These are phyloP conservation scores for Nerophis lumbriciformis DNA, from an alignment of 2,113 vertebrate genomes.

Conservation along the genomic window DNA sequence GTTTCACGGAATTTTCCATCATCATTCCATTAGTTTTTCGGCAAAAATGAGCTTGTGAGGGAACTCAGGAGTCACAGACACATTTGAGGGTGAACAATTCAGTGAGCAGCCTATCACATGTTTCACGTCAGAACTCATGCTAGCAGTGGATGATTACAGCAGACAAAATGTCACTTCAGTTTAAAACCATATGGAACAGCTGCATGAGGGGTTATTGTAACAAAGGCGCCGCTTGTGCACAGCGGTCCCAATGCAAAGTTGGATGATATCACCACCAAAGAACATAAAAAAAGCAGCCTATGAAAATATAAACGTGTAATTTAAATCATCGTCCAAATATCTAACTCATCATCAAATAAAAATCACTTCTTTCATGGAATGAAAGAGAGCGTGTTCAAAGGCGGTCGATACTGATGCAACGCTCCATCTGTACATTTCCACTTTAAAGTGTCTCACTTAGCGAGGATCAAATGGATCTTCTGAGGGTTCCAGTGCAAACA, in stretches of 20 bases:
- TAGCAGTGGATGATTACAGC: neutral
- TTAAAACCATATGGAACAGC: slow-evolving; percentile 9
- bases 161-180: slow-evolving; percentile 8
- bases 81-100: slow-evolving; percentile 2
- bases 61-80: slow-evolving; percentile 7
- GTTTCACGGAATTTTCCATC: neutral
- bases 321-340: neutral
- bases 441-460: slow-evolving; percentile 52
- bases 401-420: slow-evolving; percentile 22
- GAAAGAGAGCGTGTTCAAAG: slow-evolving; percentile 35
- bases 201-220: neutral
- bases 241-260: neutral
- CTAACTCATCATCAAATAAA: neutral
- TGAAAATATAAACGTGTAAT: neutral
- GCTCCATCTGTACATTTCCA: slow-evolving; percentile 61
- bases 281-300: neutral
- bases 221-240: slow-evolving; percentile 1
- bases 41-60: neutral
- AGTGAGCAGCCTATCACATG: slow-evolving; percentile 1
- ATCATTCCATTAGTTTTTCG: neutral
- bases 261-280: neutral
- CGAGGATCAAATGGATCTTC: slow-evolving; percentile 52
- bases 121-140: slow-evolving; percentile 3
- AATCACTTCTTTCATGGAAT: neutral
- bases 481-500: slow-evolving; percentile 42